Conservation (phyloP, 2,888 invertebrate genomes). For the Tryphoninae sp. region DNA sequence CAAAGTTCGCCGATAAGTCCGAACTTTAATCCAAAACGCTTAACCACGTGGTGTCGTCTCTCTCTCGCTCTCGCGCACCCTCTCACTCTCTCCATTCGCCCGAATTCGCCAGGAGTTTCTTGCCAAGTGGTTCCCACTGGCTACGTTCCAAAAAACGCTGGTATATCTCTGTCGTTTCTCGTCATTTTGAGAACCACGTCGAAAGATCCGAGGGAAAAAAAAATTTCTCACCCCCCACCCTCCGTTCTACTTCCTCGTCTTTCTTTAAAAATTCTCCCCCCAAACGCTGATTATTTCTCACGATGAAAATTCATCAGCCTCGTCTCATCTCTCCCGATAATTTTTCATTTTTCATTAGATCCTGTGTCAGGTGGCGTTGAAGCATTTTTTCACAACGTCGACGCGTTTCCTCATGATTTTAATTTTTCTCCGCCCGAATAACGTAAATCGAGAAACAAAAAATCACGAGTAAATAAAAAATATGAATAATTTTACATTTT, state of each 20-base stretch:
- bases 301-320: neutral
- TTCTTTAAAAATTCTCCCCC: neutral
- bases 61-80: neutral
- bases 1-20: neutral
- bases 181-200: slow-evolving; percentile 34
- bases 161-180: slow-evolving; percentile 31
- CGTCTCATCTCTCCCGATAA: neutral
- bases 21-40: neutral
- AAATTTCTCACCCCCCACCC: neutral
- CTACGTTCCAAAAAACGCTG: slow-evolving; percentile 50
- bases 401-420: neutral
- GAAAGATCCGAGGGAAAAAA: neutral
- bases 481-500: slow-evolving; percentile 9
- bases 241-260: neutral
- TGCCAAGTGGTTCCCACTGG: neutral
- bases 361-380: slow-evolving; percentile 6
- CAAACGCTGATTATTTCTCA: neutral
- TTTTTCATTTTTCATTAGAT: neutral
- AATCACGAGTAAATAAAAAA: neutral
- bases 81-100: neutral
- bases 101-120: neutral
- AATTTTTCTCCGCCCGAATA: neutral
- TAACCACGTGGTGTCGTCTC: slow-evolving; percentile 17
- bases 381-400: slow-evolving; percentile 8
- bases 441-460: neutral